phyloP scores from a whole-genome alignment of 2,888 invertebrate genomes.

The Hydropsyche betteni region DNA sequence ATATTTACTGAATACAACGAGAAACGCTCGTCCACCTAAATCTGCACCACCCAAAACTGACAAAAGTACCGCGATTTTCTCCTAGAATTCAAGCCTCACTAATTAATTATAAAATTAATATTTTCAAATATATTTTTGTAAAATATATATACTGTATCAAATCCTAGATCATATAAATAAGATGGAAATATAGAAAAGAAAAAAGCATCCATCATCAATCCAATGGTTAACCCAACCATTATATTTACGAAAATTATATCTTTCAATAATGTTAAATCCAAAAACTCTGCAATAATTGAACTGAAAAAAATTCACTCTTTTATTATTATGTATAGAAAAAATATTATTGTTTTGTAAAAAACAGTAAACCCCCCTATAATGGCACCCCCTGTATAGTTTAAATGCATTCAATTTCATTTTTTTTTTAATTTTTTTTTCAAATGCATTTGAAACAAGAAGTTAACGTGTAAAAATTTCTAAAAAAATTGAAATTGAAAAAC shows the following conservation, averaged over 20 bases:
- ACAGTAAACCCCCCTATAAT: too few species aligned
- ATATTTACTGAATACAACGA: conserved; percentile 59
- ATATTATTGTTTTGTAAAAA: too few species aligned
- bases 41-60: conserved; percentile 63
- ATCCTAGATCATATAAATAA: conserved; percentile 38
- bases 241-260: conserved; percentile 66
- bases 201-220: conserved; percentile 63
- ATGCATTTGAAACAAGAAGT: too few species aligned
- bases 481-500: too few species aligned
- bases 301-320: too few species aligned
- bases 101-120: too few species aligned
- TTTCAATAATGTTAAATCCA: conserved; percentile 64
- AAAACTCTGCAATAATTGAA: conserved; percentile 58
- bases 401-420: too few species aligned
- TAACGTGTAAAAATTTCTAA: too few species aligned
- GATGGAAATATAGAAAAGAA: conserved; percentile 43
- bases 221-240: conserved; percentile 67
- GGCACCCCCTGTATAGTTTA: too few species aligned
- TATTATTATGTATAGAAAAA: too few species aligned
- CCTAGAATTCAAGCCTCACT: conserved; percentile 55
- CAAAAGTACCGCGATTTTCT: conserved; percentile 60
- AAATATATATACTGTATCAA: conserved; percentile 34
- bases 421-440: too few species aligned
- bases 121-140: too few species aligned
- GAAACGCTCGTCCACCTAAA: conserved; percentile 59